Evolutionary conservation across 2,888 invertebrate genomes (phyloP).

Genomic region (Agrotis puta): DNA sequence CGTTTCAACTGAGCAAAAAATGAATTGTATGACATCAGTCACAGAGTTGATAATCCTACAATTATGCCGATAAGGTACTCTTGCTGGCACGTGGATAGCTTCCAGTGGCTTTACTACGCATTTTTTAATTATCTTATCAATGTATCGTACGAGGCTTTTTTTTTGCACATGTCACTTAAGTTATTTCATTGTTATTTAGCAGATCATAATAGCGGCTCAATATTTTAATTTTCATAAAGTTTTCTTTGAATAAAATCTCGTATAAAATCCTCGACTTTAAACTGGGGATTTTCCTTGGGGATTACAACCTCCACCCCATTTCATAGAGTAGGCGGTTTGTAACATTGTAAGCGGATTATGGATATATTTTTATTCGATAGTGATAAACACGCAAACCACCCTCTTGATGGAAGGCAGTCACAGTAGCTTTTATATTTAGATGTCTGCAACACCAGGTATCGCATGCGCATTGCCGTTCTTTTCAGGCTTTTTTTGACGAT

Average conservation of each 20-base stretch:
- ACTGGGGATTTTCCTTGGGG: conserved; percentile 1
- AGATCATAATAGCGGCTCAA: background rate
- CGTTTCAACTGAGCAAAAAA: conserved; percentile 12
- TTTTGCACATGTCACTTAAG: background rate
- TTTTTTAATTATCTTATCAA: conserved; percentile 25
- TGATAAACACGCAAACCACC: background rate
- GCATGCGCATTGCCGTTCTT: too few species aligned
- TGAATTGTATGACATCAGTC: conserved; percentile 22
- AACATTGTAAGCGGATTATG: background rate
- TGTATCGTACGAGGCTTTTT: conserved; percentile 22
- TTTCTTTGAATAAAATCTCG: background rate
- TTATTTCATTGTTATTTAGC: background rate
- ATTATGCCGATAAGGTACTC: conserved; percentile 25
- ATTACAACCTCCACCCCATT: background rate
- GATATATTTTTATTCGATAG: background rate
- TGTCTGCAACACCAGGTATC: too few species aligned
- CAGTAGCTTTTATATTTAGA: too few species aligned
- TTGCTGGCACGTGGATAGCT: background rate
- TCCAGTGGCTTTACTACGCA: conserved; percentile 1
- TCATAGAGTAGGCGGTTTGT: background rate
- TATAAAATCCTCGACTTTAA: background rate
- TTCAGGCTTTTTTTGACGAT: too few species aligned
- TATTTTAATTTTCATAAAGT: background rate
- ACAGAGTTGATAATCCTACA: conserved; percentile 26
- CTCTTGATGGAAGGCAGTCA: too few species aligned